A percentile compares a stretch with the other conserved stretches of the same genome.
Conservation (phyloP, 37 sponge, comb jelly and placozoan species). For the Ianthella basta region DNA sequence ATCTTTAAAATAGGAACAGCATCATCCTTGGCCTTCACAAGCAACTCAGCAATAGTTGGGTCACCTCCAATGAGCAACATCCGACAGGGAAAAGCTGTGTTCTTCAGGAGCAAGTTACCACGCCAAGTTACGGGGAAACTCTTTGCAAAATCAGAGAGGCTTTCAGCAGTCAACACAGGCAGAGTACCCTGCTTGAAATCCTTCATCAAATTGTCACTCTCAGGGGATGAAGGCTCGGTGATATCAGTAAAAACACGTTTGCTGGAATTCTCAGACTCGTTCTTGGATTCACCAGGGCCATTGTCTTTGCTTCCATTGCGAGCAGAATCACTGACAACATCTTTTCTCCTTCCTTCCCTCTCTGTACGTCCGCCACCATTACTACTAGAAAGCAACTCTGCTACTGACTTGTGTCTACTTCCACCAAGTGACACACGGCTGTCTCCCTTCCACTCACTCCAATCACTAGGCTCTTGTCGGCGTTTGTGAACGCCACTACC, state of each 20-base stretch:
- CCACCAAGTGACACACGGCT: background rate
- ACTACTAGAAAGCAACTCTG: background rate
- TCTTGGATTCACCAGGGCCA: slow-evolving; percentile 23
- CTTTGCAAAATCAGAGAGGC: slow-evolving; percentile 76
- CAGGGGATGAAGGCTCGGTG: slow-evolving; percentile 53
- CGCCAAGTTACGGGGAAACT: slow-evolving; percentile 89
- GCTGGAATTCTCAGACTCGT: slow-evolving; percentile 8
- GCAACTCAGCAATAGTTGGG: slow-evolving; percentile 71
- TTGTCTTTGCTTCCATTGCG: slow-evolving; percentile 21
- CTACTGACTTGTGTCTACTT: background rate
- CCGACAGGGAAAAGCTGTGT: slow-evolving; percentile 87
- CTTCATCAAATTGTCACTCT: slow-evolving; percentile 27
- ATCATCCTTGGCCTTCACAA: slow-evolving; percentile 61
- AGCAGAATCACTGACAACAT: background rate
- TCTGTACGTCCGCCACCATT: background rate
- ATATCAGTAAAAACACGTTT: slow-evolving; percentile 33
- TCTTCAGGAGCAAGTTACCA: slow-evolving; percentile 93
- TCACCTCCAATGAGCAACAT: slow-evolving; percentile 95
- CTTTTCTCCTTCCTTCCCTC: background rate
- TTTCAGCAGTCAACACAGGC: slow-evolving; percentile 33
- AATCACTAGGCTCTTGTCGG: background rate
- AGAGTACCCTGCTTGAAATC: slow-evolving; percentile 39
- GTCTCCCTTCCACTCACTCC: background rate
- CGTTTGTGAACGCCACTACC: no score
- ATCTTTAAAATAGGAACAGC: slow-evolving; percentile 58